Base-by-base conservation (phyloP, 1,140 invertebrate species). In the Rhagoletis zephyria region DNA sequence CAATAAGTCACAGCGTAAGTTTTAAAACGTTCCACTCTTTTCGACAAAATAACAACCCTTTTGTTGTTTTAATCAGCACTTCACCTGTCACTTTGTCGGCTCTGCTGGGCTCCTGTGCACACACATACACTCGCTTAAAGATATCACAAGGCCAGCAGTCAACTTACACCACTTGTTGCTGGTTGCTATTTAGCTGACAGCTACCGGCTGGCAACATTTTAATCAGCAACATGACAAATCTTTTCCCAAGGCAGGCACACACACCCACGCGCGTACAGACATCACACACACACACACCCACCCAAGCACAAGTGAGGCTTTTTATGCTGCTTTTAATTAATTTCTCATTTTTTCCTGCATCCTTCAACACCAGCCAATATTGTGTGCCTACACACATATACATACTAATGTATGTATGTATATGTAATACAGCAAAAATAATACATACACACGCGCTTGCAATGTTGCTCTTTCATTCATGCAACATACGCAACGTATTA, bases 221-320 rank as follows among this genome's bases (percentile, higher is more conserved):
- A 81, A 81, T 81, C 74, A 81, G 74, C 74, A 81, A 81, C 74
- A 81, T 81, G 74, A 81, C 51, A 81, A 81, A 81, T 81, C 10
- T 56, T 19, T n/a, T 12, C n/a, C n/a, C n/a, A n/a, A n/a, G n/a
- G 16, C 65, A 70, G n/a, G n/a, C 65, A 70, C 9, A 45, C 12
- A 45, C 30, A 42, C 65, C 40, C 10, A 14, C 40, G 6, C 65
- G 10, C 30, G n/a, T n/a, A n/a, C n/a, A n/a, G n/a, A 45, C 65
- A 40, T 45, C 65, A 42, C 10, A 45, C 61, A n/a, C 40, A 42
- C 1, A n/a, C n/a, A n/a, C n/a, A n/a, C n/a, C n/a, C n/a, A n/a
- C 67, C 16, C 67, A 74, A 45, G 67, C 67, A n/a, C n/a, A n/a
- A n/a, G n/a, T n/a, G n/a, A n/a, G n/a, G n/a, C n/a, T n/a, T n/a